These are phyloP conservation scores for Heteractis magnifica DNA, from an alignment of 92 coral and sea anemone species.

Conservation along the genomic window DNA sequence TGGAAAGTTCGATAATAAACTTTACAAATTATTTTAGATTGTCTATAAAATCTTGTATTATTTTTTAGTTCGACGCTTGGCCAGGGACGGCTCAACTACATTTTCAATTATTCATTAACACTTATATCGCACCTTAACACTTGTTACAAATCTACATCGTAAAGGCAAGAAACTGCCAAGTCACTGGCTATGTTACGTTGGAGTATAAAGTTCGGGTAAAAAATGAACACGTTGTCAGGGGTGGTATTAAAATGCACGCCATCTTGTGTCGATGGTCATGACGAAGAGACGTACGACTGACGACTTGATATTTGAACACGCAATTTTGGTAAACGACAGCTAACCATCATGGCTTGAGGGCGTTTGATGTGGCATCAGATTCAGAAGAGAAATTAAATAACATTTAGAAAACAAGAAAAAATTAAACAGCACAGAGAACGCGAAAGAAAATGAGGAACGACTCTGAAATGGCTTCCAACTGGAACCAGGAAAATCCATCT, in stretches of 20 bases:
- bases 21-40: slow-evolving; percentile 27
- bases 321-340: not conserved
- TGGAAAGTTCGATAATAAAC: slow-evolving; percentile 20
- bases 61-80: not conserved
- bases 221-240: not conserved
- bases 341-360: not conserved
- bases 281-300: not conserved
- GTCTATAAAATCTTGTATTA: slow-evolving; percentile 26
- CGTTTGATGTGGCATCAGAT: not conserved
- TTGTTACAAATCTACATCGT: not conserved
- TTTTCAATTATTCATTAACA: not conserved
- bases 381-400: no score
- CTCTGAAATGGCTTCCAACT: no score
- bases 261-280: not conserved
- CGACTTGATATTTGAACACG: not conserved
- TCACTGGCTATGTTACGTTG: not conserved
- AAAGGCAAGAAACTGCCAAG: not conserved
- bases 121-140: not conserved
- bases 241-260: not conserved
- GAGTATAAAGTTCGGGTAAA: slow-evolving; percentile 10
- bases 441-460: no score
- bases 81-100: not conserved
- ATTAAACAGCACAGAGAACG: no score
- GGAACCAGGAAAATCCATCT: no score
- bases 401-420: no score